Conservation (phyloP, 2,888 invertebrate species). For the Lithophane ornitopus region DNA sequence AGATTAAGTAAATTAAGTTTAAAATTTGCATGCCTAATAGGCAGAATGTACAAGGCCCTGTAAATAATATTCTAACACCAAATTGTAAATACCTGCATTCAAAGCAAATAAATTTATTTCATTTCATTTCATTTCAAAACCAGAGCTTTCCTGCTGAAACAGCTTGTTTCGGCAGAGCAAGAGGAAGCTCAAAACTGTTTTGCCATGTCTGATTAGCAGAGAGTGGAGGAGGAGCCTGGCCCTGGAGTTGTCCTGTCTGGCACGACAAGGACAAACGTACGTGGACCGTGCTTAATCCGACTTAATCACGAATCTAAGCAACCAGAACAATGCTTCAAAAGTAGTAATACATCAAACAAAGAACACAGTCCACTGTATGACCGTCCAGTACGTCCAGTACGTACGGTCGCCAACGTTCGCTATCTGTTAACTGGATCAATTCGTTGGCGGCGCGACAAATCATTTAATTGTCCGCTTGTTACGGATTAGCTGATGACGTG, state of each 20-base stretch:
- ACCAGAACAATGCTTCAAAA: background rate
- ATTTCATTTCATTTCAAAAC: too few species aligned
- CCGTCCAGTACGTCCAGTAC: background rate
- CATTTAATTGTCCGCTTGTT: slow-evolving; percentile 65
- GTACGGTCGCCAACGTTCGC: slow-evolving; percentile 27
- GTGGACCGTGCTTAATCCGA: background rate
- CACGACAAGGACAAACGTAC: background rate
- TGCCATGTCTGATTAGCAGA: background rate
- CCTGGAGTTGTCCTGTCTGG: background rate
- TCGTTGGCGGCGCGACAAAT: slow-evolving; percentile 64
- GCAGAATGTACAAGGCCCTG: too few species aligned
- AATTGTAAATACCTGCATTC: too few species aligned
- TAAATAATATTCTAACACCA: too few species aligned
- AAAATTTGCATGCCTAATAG: too few species aligned
- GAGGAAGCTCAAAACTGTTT: background rate
- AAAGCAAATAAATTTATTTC: too few species aligned
- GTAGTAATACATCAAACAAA: slow-evolving; percentile 7
- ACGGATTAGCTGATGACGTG: slow-evolving; percentile 61
- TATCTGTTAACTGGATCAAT: slow-evolving; percentile 61
- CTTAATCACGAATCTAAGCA: background rate
- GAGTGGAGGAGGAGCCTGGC: too few species aligned
- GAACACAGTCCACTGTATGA: background rate
- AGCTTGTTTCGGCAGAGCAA: background rate
- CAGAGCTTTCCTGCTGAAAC: background rate
- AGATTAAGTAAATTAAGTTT: too few species aligned